A percentile compares a stretch with the other conserved stretches of the same genome.
Conservation (phyloP, 1,140 invertebrate genomes). For the Anadara kagoshimensis region DNA sequence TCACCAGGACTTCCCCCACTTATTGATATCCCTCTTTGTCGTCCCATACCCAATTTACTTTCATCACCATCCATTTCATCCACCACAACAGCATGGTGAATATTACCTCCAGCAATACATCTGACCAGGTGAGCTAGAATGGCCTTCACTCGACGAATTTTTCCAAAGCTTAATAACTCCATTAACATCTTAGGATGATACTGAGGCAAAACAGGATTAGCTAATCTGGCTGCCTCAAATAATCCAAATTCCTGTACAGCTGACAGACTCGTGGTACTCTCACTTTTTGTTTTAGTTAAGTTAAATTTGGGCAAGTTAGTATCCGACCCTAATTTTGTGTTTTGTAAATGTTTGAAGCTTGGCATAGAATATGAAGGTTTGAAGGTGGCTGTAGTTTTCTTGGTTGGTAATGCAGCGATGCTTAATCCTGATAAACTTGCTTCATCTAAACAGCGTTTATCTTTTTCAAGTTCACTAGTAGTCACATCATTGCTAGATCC, state of each 20-base stretch:
- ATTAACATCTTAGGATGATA: conserved; percentile 99
- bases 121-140: conserved; percentile 96
- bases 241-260: conserved; percentile 86
- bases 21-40: conserved; percentile 49
- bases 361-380: conserved; percentile 58
- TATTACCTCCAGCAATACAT: conserved; percentile 68
- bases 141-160: conserved; percentile 91
- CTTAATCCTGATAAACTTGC: conserved; percentile 16
- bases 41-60: conserved; percentile 25
- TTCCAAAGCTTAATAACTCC: conserved; percentile 98
- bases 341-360: conserved; percentile 57
- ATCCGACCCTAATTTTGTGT: conserved; percentile 40
- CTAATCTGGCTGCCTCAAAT: conserved; percentile 97
- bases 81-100: conserved; percentile 29
- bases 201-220: conserved; percentile 96
- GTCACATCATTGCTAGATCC: conserved; percentile 48
- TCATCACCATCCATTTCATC: conserved; percentile 54
- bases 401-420: conserved; percentile 11
- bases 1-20: conserved; percentile 46
- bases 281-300: conserved; percentile 53
- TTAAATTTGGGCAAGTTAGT: conserved; percentile 44
- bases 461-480: conserved; percentile 39
- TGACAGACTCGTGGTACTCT: conserved; percentile 59
- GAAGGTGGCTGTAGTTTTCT: conserved; percentile 29
- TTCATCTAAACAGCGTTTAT: conserved; percentile 49